These are phyloP conservation scores for Phoenicopterus ruber DNA, from an alignment of 2,113 vertebrate species.

Conservation along the genomic window DNA sequence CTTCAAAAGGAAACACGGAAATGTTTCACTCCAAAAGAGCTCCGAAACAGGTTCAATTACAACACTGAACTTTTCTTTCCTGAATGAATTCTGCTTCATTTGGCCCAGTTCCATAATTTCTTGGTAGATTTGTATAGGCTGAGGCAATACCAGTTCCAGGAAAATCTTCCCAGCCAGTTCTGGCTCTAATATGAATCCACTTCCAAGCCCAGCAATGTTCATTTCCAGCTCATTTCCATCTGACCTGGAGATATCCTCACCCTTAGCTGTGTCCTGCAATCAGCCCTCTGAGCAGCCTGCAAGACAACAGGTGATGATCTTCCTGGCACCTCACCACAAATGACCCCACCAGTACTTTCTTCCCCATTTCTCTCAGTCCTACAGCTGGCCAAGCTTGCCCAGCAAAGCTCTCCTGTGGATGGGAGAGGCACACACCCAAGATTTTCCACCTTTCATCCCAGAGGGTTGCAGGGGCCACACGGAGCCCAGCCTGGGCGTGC, in stretches of 20 bases:
- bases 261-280: background rate
- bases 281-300: background rate
- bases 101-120: background rate
- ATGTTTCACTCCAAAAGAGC: background rate
- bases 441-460: background rate
- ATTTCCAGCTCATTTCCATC: background rate
- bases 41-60: background rate
- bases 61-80: background rate
- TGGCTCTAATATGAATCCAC: background rate
- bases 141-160: background rate
- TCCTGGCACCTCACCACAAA: background rate
- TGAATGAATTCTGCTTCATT: background rate
- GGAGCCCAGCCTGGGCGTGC: background rate
- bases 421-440: background rate
- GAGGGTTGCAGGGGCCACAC: background rate
- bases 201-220: background rate
- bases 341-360: background rate
- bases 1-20: background rate
- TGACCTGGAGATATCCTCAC: background rate
- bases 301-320: rapidly evolving
- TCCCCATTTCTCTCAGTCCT: background rate
- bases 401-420: background rate
- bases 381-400: background rate
- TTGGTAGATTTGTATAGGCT: background rate
- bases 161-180: background rate